Evolutionary conservation across 2,113 vertebrate species (phyloP), one percentile per base, ranked within the genome.

Genomic region (Sprattus sprattus): DNA sequence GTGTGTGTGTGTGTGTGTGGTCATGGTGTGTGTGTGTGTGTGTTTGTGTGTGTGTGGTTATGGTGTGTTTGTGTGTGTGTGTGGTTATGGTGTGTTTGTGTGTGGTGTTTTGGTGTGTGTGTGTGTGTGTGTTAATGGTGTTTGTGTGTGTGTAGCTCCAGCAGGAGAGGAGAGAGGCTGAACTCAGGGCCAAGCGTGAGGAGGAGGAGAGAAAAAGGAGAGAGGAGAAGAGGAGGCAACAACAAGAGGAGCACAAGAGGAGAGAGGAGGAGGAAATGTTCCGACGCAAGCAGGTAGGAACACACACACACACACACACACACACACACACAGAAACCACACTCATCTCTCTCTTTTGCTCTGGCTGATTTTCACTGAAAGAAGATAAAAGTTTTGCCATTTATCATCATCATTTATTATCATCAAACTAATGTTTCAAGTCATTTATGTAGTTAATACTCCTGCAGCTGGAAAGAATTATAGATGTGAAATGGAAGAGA

Each of bases 101-200:
- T 81, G 45, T 85, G 18, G n/a, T n/a, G n/a, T n/a, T n/a, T n/a
- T n/a, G n/a, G n/a, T n/a, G n/a, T 10, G 18, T 46, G 78, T 25
- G 11, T 60, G 57, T 60, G 10, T 20, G 57, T 64, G 18, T 20
- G 0, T 64, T 20, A n/a, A 22, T 22, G 57, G 57, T 64, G 57
- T 84, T 20, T 80, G 8, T 10, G 3, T 83, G 5, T 64, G 60
- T 45, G 22, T 90, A 97, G 96, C 95, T 98, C 91, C 96, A 97
- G 91, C 94, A 96, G 89, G 97, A 98, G 89, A 96, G 97, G 92
- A 92, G 97, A 94, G 97, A 98, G 57, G 97, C 95, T 90, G 97
- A 98, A 96, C 96, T 98, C 96, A 97, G 97, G 96, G 96, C 91
- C 28, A 97, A 97, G 94, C 95, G 97, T 39, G 97, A 98, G 88